phyloP scores from a whole-genome alignment of 1,140 invertebrate genomes.

The Leptinotarsa undecemlineata region DNA sequence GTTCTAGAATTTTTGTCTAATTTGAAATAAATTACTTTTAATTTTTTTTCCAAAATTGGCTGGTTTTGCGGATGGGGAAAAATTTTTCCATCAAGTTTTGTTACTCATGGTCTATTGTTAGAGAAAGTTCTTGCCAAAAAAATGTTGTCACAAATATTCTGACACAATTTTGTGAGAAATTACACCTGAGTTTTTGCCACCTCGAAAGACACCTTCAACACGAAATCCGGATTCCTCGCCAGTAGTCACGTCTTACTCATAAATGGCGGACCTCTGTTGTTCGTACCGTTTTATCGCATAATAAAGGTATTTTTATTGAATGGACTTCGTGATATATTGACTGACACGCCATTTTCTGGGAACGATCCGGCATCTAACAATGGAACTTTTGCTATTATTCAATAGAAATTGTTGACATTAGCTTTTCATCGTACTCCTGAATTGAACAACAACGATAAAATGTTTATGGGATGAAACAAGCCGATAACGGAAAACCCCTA shows the following conservation, averaged over 20 bases:
- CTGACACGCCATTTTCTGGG: not conserved
- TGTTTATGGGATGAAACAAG: no score
- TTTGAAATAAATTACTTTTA: no score
- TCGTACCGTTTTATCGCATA: not conserved
- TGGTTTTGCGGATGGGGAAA: no score
- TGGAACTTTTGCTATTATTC: not conserved
- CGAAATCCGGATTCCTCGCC: not conserved
- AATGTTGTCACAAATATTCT: not conserved
- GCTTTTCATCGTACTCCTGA: no score
- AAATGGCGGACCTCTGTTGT: constrained; percentile 1
- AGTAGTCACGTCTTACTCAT: not conserved
- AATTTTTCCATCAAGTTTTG: no score
- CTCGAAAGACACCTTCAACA: not conserved
- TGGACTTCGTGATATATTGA: not conserved
- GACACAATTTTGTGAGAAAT: not conserved
- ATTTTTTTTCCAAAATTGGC: no score
- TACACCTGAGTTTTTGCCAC: not conserved
- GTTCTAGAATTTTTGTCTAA: no score
- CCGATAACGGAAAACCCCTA: no score
- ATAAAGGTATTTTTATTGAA: constrained; percentile 1
- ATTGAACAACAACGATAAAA: no score
- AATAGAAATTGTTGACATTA: not conserved
- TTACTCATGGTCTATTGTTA: no score
- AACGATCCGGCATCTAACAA: not conserved
- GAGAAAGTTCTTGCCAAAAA: not conserved